These are phyloP conservation scores for Anthopleura xanthogrammica DNA, from an alignment of 92 coral and sea anemone species.

Conservation along the genomic window DNA sequence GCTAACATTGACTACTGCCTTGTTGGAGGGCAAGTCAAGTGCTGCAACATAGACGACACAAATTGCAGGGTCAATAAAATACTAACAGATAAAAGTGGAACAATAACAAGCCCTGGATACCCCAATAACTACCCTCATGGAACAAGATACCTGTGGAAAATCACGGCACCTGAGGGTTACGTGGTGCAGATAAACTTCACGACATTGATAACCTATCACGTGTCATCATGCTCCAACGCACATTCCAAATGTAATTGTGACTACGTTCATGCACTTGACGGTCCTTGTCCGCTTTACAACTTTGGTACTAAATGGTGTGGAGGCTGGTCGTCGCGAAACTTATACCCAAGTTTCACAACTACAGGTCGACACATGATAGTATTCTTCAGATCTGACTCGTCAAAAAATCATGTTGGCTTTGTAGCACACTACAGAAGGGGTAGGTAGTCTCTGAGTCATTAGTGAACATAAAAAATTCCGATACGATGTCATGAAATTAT, in stretches of 20 bases:
- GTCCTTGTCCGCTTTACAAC: neutral
- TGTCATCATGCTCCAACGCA: neutral
- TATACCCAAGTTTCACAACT: neutral
- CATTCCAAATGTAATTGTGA: neutral
- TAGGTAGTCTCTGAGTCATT: neutral
- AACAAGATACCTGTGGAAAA: neutral
- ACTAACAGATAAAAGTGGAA: neutral
- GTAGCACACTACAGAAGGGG: neutral
- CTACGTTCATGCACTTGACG: neutral
- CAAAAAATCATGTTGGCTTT: neutral
- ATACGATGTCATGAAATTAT: no score
- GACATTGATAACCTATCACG: neutral
- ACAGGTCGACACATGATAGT: neutral
- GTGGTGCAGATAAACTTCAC: constrained; percentile 14
- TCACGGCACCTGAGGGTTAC: constrained; percentile 9
- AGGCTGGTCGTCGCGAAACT: neutral
- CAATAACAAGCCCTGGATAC: neutral
- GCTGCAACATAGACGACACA: neutral
- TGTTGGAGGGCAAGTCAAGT: neutral
- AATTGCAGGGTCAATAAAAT: neutral
- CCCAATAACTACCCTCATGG: neutral
- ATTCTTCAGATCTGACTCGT: neutral
- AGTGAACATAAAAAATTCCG: no score
- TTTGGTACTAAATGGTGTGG: constrained; percentile 1
- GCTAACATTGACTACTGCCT: constrained; percentile 12